Percentiles rank a stretch among this genome's conserved stretches.
These are phyloP conservation scores for Amaurobius ferox DNA, from an alignment of 2,888 invertebrate genomes.

Conservation along the genomic window DNA sequence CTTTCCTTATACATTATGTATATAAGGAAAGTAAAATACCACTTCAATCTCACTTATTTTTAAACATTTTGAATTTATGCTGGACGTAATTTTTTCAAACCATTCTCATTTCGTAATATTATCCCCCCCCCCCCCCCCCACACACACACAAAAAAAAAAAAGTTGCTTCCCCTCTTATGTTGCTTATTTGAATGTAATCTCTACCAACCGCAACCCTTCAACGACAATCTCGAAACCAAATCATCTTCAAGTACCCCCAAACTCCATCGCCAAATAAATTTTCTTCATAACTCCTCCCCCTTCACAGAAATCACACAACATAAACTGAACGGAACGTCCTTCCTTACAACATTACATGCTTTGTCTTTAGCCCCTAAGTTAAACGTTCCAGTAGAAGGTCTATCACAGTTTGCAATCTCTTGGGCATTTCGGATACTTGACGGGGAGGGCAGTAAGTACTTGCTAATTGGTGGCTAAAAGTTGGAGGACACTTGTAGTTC, in stretches of 20 bases:
- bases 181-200: too few relatives aligned
- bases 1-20: too few relatives aligned
- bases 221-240: not conserved
- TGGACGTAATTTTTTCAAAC: too few relatives aligned
- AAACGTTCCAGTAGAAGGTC: not conserved
- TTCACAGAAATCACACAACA: not conserved
- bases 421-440: not conserved
- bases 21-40: too few relatives aligned
- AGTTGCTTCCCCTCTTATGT: too few relatives aligned
- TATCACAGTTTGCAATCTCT: not conserved
- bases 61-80: too few relatives aligned
- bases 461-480: slow-evolving; percentile 55
- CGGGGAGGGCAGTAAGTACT: not conserved
- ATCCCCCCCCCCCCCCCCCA: too few relatives aligned
- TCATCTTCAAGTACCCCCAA: not conserved
- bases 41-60: too few relatives aligned
- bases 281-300: not conserved
- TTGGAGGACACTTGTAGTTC: slow-evolving; percentile 38
- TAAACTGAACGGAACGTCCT: too few relatives aligned
- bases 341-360: not conserved
- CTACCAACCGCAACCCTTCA: too few relatives aligned
- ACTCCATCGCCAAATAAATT: not conserved
- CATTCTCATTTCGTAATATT: too few relatives aligned
- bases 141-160: too few relatives aligned
- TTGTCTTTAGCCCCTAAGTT: slow-evolving; percentile 10